Percentiles rank a stretch among this genome's conserved stretches.
Conservation (phyloP, 2,797 vertebrate genomes). For the Champsocephalus gunnari region DNA sequence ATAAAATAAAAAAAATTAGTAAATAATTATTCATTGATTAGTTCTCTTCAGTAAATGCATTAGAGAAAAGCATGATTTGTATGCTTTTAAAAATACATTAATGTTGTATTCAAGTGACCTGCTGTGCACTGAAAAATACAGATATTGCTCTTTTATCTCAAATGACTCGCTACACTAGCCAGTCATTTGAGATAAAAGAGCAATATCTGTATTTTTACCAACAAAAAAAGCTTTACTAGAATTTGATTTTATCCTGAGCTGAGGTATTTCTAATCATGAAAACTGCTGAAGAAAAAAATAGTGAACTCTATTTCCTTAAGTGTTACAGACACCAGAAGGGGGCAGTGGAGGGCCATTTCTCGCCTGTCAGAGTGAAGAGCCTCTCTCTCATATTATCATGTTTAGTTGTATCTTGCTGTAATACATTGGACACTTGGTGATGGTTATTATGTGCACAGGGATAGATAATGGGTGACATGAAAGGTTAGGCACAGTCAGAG, state of each 20-base stretch:
- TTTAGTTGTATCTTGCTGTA: no score
- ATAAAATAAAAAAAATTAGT: not conserved
- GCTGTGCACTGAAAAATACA: no score
- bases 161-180: no score
- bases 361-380: not conserved
- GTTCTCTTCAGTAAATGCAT: not conserved
- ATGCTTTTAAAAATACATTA: not conserved
- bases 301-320: not conserved
- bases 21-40: not conserved
- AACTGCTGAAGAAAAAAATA: not conserved
- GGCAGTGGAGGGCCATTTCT: conserved; percentile 57
- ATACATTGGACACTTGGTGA: no score
- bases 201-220: not conserved
- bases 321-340: conserved; percentile 39
- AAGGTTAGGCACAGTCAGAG: no score
- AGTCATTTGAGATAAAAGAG: not conserved
- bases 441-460: no score
- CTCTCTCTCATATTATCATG: no score
- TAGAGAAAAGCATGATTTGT: not conserved
- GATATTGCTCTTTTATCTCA: no score
- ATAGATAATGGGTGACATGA: no score
- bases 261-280: not conserved
- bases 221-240: not conserved
- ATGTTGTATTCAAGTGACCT: no score
- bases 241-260: not conserved